phyloP scores from a whole-genome alignment of 2,888 invertebrate species.

The Stomorhina lunata region DNA sequence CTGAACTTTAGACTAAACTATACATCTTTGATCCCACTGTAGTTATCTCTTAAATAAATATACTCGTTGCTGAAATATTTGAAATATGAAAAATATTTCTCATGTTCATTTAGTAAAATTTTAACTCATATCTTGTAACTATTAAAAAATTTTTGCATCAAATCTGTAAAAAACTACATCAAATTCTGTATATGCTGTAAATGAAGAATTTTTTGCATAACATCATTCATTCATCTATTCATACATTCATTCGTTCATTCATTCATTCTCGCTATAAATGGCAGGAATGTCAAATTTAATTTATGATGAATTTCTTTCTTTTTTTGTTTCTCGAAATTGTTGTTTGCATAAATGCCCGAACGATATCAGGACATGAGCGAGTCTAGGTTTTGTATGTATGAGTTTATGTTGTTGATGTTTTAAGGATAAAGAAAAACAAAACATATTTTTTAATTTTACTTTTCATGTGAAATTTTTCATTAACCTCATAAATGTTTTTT shows the following conservation, averaged over 20 bases:
- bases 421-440: background rate
- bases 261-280: constrained; percentile 8
- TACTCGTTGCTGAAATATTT: no score
- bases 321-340: no score
- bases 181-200: no score
- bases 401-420: background rate
- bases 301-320: constrained; percentile 9
- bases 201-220: no score
- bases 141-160: no score
- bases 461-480: constrained; percentile 44
- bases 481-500: constrained; percentile 59
- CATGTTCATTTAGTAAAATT: no score
- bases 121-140: no score
- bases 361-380: background rate
- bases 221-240: background rate
- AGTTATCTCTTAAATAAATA: no score
- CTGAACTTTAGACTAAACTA: no score
- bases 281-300: constrained; percentile 32
- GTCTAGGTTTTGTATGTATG: background rate
- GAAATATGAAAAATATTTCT: no score
- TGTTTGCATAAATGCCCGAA: background rate
- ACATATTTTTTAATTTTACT: background rate
- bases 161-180: no score
- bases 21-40: no score
- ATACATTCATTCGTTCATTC: background rate